Percentiles rank a stretch among this genome's conserved stretches.
Conservation (phyloP, 2,113 vertebrate genomes). For the Anseranas semipalmata region DNA sequence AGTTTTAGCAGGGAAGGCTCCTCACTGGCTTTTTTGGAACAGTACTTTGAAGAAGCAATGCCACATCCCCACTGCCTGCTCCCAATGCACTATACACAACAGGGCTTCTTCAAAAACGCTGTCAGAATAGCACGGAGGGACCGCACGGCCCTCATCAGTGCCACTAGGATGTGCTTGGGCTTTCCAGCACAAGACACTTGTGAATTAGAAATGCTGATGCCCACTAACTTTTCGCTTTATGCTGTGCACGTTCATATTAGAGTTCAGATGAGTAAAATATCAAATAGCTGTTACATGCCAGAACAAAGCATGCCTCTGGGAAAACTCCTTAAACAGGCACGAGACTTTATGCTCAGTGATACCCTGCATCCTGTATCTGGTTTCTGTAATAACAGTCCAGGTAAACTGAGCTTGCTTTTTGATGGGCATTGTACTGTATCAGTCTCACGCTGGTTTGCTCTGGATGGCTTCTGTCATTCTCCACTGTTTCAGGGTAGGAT, state of each 20-base stretch:
- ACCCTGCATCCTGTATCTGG: too few species aligned
- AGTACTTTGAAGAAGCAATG: not conserved
- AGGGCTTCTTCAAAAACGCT: not conserved
- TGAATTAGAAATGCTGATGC: not conserved
- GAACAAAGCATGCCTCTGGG: not conserved
- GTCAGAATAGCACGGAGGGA: not conserved
- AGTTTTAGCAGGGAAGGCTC: not conserved
- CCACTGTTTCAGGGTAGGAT: not conserved
- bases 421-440: not conserved
- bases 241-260: not conserved
- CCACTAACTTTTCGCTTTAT: not conserved
- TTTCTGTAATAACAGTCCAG: not conserved
- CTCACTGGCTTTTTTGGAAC: not conserved
- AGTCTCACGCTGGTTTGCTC: not conserved
- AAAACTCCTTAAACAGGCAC: not conserved
- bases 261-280: not conserved
- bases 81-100: not conserved
- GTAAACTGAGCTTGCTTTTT: not conserved
- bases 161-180: not conserved
- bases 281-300: not conserved
- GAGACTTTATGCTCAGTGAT: not conserved
- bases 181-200: not conserved
- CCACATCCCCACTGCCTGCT: not conserved
- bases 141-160: not conserved
- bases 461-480: not conserved